Evolutionary conservation across 2,888 invertebrate genomes (phyloP), one percentile per base, ranked within the genome.

Genomic region (Agelastica alni): DNA sequence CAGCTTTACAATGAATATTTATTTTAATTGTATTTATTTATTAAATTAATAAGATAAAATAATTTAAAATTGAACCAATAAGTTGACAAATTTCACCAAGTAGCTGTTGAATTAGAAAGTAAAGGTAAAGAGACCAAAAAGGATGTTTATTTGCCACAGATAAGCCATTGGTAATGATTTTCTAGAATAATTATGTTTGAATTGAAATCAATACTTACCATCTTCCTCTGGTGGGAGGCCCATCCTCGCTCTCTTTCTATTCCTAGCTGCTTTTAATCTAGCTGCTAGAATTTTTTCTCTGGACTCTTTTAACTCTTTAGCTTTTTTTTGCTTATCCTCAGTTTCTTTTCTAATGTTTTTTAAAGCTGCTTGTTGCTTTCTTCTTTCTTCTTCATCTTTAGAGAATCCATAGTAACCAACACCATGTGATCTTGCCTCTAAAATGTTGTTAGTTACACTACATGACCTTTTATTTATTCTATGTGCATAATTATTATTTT

Each of bases 381-480:
- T 79, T 62, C 96, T 85, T 67, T 87, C 84, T 2, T 82, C 81
- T 65, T 93, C 93, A 66, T 96, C 91, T 36, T 88, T 89, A 9
- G 95, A 92, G 75, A 97, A 96, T 14, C 88, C 85, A 77, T 88
- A 96, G 77, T 93, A 97, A 3, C 92, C 93, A 12, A 93, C 93
- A 69, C 96, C 97, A 72, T 96, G 96, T 7, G 87, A 84, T 57
- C 96, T 83, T 0, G 95, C 92, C 85, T 97, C 96, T 87, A 75
- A 14, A 14, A 75, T 72, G n/a, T n/a, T n/a, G n/a, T n/a, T n/a
- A n/a, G n/a, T n/a, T n/a, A n/a, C n/a, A n/a, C n/a, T n/a, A n/a
- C n/a, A n/a, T n/a, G n/a, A n/a, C n/a, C n/a, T n/a, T n/a, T n/a
- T n/a, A n/a, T n/a, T n/a, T n/a, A n/a, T n/a, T n/a, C n/a, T n/a